phyloP scores from a whole-genome alignment of 2,888 invertebrate genomes.

The Ommatoiulus sabulosus region DNA sequence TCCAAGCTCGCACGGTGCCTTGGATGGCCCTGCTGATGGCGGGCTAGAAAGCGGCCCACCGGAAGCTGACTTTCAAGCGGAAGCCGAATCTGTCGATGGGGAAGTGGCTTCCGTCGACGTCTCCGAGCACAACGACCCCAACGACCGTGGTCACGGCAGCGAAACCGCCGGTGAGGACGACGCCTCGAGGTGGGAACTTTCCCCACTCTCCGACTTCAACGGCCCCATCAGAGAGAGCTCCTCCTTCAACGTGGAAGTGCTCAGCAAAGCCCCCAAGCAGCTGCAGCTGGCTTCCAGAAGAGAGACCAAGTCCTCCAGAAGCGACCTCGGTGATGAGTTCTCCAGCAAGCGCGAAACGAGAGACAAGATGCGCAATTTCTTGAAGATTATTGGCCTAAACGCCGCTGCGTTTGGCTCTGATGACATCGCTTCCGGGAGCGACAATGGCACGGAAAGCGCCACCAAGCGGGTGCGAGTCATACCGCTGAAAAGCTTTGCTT shows the following conservation, averaged over 20 bases:
- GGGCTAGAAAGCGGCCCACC: conserved; percentile 11
- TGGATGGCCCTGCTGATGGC: conserved; percentile 51
- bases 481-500: conserved; percentile 49
- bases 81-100: conserved; percentile 27
- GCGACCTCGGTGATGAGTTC: conserved; percentile 42
- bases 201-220: conserved; percentile 45
- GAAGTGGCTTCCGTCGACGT: conserved; percentile 55
- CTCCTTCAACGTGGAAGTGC: conserved; percentile 58
- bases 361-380: conserved; percentile 42
- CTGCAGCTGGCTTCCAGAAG: conserved; percentile 54
- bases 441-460: background rate
- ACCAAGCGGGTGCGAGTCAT: conserved; percentile 3
- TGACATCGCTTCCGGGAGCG: background rate
- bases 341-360: background rate
- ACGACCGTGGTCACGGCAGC: conserved; percentile 49
- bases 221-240: conserved; percentile 54
- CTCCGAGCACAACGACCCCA: conserved; percentile 55
- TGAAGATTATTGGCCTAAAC: conserved; percentile 47
- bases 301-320: conserved; percentile 55
- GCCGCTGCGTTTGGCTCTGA: background rate
- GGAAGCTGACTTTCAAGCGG: conserved; percentile 1
- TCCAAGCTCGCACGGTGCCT: conserved; percentile 50
- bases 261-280: conserved; percentile 49
- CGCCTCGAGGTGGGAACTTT: conserved; percentile 55
- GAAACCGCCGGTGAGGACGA: conserved; percentile 51